Evolutionary conservation across 1,140 invertebrate species (phyloP), one percentile per base, ranked within the genome.

Genomic region (Diploscapter pachys): DNA sequence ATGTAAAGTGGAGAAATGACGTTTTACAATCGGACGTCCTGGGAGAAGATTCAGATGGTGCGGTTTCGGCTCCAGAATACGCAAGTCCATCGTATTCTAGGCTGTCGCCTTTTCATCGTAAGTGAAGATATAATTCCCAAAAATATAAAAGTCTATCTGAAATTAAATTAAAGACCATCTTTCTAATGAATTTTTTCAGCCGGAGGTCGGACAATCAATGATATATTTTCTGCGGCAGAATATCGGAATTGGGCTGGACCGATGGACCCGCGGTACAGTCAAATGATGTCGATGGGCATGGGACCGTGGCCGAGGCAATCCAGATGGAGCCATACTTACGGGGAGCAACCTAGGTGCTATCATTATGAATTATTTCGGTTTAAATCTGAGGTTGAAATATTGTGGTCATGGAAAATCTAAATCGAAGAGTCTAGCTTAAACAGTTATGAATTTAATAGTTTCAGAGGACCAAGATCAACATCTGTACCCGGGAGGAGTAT

Each of bases 191-290:
- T 54, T 69, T 52, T 78, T 77, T 63, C 59, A 62, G 79, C 66
- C 59, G 31, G 66, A 51, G 82, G 83, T 8, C 59, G 83, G 5
- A 84, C 83, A n/a, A 75, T 85, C 66, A 80, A 83, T 50, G 83
- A 85, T 64, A 85, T 85, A 52, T 85, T 85, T 74, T 85, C 84
- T 5, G 83, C 83, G 5, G 81, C 85, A 72, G 83, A 85, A 74
- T 85, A 85, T 57, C 64, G 81, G 69, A 85, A 83, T 67, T 85
- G 83, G 82, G 80, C 82, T 4, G 77, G 80, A 11, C 72, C 6
- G 31, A 64, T 31, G 73, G 55, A 65, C 73, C 13, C 59, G 59
- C 6, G 65, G 56, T 68, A 53, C 73, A 53, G 48, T 56, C n/a
- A 68, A 31, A 59, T 11, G 9, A 31, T 31, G 1, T 31, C 31